Evolutionary conservation across 2,113 vertebrate species (phyloP), one percentile per base, ranked within the genome.

Genomic region (Caloenas nicobarica): DNA sequence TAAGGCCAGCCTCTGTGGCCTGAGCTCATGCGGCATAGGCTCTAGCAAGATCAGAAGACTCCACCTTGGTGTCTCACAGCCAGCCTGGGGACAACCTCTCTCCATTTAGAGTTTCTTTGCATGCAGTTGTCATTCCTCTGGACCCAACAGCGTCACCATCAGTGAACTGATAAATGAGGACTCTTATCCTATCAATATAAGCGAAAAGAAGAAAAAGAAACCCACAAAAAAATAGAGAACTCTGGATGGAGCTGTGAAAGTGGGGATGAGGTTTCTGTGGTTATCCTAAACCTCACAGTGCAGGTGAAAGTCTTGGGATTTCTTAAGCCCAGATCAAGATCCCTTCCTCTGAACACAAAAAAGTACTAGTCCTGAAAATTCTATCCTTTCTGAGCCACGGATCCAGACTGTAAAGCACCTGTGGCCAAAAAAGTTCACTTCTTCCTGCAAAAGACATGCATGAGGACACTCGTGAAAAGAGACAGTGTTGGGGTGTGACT

Each of bases 21-120:
- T 40, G 24, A 81, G 25, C 10, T 89, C 7, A 44, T 1, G 1
- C 2, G 1, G 16, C 34, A 50, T 5, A 2, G 62, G 11, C 33
- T 78, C 14, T 16, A 31, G 18, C 0, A 0, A 77, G 40, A 77
- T 25, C 21, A 44, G 40, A 81, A 62, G 11, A 40, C 7, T 88
- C 13, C 10, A 48, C 16, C 12, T 70, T 44, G 19, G 13, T 66
- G 31, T 29, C 34, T 89, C 24, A 50, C 56, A 89, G 29, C 9
- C 46, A 68, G 13, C 4, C 34, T 62, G 42, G 33, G 34, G 71
- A 68, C 33, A 68, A 42, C 6, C 9, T 33, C 5, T 12, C 60
- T 61, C 42, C 1, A 0, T 31, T 50, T 15, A 71, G 31, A 44
- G 51, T 85, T 89, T 73, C 81, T 70, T 36, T 50, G 28, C 3